Evolutionary conservation across 1,140 invertebrate species (phyloP).

Genomic region (Ceratina calcarata): DNA sequence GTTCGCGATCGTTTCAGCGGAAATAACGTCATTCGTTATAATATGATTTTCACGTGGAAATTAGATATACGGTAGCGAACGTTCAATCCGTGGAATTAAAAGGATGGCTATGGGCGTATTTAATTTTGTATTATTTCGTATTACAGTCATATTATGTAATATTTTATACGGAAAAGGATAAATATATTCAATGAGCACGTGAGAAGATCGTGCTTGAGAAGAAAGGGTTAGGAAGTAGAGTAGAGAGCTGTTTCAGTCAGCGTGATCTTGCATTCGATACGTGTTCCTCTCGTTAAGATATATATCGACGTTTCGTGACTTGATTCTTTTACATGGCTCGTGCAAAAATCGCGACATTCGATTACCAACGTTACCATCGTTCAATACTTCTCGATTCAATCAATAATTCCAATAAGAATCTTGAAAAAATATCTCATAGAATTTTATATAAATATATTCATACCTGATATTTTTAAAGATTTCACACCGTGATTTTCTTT

Average conservation of each 20-base stretch:
- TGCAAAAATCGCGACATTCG: conserved; percentile 20
- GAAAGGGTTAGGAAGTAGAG: background rate
- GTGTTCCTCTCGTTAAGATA: background rate
- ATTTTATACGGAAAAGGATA: no score
- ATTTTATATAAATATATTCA: no score
- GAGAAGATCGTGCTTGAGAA: background rate
- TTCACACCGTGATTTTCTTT: no score
- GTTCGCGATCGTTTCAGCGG: background rate
- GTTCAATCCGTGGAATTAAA: background rate
- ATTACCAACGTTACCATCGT: conserved; percentile 10
- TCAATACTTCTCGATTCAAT: conserved; percentile 4
- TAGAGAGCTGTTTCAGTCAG: background rate
- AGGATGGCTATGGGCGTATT: background rate
- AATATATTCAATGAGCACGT: background rate
- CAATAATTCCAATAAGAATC: conserved; percentile 32
- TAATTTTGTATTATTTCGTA: no score
- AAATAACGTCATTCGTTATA: conserved; percentile 5
- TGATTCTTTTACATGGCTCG: conserved; percentile 25
- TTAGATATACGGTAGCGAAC: background rate
- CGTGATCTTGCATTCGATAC: conserved; percentile 27
- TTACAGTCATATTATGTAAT: no score
- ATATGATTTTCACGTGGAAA: conserved; percentile 7
- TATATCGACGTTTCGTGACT: conserved; percentile 15
- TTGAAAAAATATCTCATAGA: background rate
- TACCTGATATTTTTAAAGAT: no score